Evolutionary conservation across 2,888 invertebrate species (phyloP), one percentile per base, ranked within the genome.

Genomic region (Nudaria mundana): DNA sequence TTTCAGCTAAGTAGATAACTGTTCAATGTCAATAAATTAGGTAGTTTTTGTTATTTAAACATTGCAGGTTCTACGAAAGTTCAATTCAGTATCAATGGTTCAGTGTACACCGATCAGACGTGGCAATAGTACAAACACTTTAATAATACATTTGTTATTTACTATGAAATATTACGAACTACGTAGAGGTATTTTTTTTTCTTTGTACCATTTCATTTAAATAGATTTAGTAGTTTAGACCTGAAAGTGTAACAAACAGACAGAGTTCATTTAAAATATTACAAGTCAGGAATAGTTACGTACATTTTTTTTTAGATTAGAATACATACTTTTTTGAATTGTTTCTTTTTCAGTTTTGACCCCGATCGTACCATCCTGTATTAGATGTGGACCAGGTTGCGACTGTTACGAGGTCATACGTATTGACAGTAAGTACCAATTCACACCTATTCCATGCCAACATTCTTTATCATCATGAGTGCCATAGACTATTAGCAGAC

Each of bases 331-430:
- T n/a, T n/a, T n/a, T n/a, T n/a, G n/a, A n/a, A n/a, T n/a, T n/a
- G 6, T 5, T 1, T 25, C 31, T 18, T 18, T 69, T 58, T 16
- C 52, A 81, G 78, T 60, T 60, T 36, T 58, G n/a, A 56, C 45
- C 22, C 56, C 60, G 2, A 56, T 56, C 7, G 31, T 39, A 1
- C 51, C 64, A 4, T 55, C 52, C 37, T 44, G 43, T 22, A 50
- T 43, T 2, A 59, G 50, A 10, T 76, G 73, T 37, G 56, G 61
- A 2, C 73, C 78, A 12, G 83, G 80, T 3, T 76, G 80, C 28
- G 81, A 81, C 20, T 76, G 74, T 37, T 70, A 76, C 29, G 55
- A 56, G 30, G 42, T 77, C n/a, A 8, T 47, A 56, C 22, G n/a
- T n/a, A 42, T 74, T 29, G 63, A 66, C 14, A 56, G 81, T 81